Evolutionary conservation across 1,140 invertebrate species (phyloP).

Genomic region (Chrysoperla carnea): DNA sequence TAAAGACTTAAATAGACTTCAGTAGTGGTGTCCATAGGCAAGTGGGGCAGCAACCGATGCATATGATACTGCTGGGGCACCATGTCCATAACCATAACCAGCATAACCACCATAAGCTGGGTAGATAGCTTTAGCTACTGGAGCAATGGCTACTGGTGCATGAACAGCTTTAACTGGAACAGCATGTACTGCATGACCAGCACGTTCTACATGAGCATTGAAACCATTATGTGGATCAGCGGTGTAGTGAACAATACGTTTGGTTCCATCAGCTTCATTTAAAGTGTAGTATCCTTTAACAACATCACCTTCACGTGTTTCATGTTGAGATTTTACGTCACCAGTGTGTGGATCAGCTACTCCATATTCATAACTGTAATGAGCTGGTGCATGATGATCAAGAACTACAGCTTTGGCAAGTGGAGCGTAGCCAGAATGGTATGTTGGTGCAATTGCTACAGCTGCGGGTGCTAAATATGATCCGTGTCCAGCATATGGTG

Average conservation of each 20-base stretch:
- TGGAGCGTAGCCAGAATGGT: conserved; percentile 7
- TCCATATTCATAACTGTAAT: conserved; percentile 32
- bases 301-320: conserved; percentile 34
- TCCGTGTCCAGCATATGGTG: no score
- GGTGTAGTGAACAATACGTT: conserved; percentile 49
- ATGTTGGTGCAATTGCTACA: conserved; percentile 3
- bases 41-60: no score
- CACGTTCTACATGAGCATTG: conserved; percentile 38
- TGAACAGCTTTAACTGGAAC: conserved; percentile 15
- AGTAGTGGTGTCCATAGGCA: no score
- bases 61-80: no score
- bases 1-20: no score
- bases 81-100: no score
- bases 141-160: no score
- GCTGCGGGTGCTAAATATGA: no score
- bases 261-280: conserved; percentile 40
- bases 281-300: conserved; percentile 37
- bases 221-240: conserved; percentile 50
- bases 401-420: conserved; percentile 13
- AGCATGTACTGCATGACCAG: conserved; percentile 15
- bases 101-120: no score
- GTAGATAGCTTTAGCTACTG: no score
- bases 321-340: conserved; percentile 39
- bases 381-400: conserved; percentile 21
- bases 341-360: conserved; percentile 34